Evolutionary conservation across 2,797 vertebrate species (phyloP).

Genomic region (Bradypus variegatus): DNA sequence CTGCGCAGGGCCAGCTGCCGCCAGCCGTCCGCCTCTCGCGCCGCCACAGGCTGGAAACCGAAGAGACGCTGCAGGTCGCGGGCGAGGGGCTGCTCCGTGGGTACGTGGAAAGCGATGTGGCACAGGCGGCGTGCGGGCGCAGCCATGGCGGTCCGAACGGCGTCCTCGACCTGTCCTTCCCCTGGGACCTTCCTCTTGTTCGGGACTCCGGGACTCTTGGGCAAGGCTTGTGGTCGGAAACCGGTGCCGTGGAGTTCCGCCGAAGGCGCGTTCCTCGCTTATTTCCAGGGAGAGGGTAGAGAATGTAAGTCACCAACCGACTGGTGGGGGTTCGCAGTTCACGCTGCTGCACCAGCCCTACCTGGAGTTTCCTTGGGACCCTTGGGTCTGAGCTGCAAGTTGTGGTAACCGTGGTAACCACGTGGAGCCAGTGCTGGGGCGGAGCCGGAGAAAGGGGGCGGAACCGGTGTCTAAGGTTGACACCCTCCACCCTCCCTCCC

Average conservation of each 20-base stretch:
- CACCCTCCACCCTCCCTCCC: background rate
- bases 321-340: background rate
- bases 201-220: background rate
- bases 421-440: background rate
- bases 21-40: slow-evolving; percentile 70
- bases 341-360: background rate
- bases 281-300: background rate
- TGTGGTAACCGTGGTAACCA: background rate
- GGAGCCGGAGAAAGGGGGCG: background rate
- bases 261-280: background rate
- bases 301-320: background rate
- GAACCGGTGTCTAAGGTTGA: background rate
- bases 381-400: fast-evolving
- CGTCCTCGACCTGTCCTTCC: background rate
- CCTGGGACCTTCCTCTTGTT: background rate
- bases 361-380: background rate
- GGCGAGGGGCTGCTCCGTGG: slow-evolving; percentile 75
- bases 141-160: slow-evolving; percentile 74
- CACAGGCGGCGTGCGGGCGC: slow-evolving; percentile 78
- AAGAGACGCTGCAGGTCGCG: slow-evolving; percentile 80
- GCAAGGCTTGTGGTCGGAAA: background rate
- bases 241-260: background rate
- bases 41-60: slow-evolving; percentile 81
- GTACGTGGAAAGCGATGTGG: slow-evolving; percentile 86
- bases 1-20: slow-evolving; percentile 83